Evolutionary conservation across 2,888 invertebrate genomes (phyloP).

Genomic region (Yponomeuta plumbellus): DNA sequence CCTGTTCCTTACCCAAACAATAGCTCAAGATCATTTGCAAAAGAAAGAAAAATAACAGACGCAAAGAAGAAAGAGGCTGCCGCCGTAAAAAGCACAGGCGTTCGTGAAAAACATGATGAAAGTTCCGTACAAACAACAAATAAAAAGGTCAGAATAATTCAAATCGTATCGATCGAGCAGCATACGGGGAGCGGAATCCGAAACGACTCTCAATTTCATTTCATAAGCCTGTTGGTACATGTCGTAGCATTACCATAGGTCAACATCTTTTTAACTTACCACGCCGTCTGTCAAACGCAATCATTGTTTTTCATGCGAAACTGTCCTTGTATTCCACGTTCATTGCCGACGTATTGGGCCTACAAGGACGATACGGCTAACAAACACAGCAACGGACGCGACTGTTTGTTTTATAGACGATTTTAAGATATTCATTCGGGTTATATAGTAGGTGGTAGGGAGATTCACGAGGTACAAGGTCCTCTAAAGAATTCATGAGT

Average conservation of each 20-base stretch:
- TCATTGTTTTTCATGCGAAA: not conserved
- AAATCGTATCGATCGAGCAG: not conserved
- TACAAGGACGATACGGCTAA: not conserved
- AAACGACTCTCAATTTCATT: not conserved
- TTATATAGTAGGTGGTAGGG: not conserved
- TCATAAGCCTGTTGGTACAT: not conserved
- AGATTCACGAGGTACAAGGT: not conserved
- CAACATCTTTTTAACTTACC: not conserved
- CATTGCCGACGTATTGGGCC: not conserved
- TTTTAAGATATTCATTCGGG: not conserved
- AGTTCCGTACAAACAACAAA: not conserved
- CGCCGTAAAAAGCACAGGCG: not conserved
- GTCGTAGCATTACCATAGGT: not conserved
- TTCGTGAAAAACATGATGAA: not conserved
- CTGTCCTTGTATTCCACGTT: not conserved
- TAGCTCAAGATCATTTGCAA: too few relatives aligned
- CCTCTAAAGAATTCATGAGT: slow-evolving; percentile 4
- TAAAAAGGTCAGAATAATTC: not conserved
- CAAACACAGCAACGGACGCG: not conserved
- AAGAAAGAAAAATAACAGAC: too few relatives aligned
- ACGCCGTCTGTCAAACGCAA: not conserved
- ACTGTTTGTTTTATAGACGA: not conserved
- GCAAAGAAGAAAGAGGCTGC: too few relatives aligned
- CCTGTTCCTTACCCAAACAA: too few relatives aligned
- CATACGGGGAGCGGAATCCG: not conserved